Evolutionary conservation across 1,140 invertebrate genomes (phyloP), one percentile per base, ranked within the genome.

Genomic region (Ceratina australensis): DNA sequence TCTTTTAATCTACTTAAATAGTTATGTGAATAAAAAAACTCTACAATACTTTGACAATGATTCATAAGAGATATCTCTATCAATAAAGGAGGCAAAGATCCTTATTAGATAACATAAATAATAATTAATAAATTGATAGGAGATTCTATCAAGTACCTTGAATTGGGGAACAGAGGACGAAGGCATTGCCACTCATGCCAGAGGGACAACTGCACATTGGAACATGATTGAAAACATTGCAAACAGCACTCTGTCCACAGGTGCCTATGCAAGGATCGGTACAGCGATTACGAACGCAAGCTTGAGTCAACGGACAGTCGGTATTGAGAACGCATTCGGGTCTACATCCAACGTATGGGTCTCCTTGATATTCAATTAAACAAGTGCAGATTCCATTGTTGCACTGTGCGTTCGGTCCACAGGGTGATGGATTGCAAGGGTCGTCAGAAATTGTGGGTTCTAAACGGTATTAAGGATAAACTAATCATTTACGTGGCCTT

Each of bases 211-310:
- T 94, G 83, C 96, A 97, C 82, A 94, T 95, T 10, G 95, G 95
- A 52, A 95, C 93, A 86, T 96, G 95, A 82, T 96, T 95, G 66
- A 94, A 93, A 1, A 96, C 94, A 20, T 93, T 92, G 88, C 96
- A 96, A 69, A 93, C 86, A 20, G 96, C 95, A 86, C 94, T 94
- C 74, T 94, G 92, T 0, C 96, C 96, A 90, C 96, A 97, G 47
- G 74, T 77, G 3, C 95, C 95, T 56, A 95, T 91, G 81, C 96
- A 97, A 57, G 97, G 96, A 92, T 97, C 96, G 73, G 94, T 91
- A 86, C 97, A 98, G 90, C 96, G 96, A 82, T 96, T 95, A 56
- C 94, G 94, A 75, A 96, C 95, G 89, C 97, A 98, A 0, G 96
- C 95, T 68, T 95, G 94, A 85, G 97, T 95, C 65, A 95, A 93